A percentile compares a stretch with the other conserved stretches of the same genome.
Evolutionary conservation across 2,888 invertebrate species (phyloP).

Genomic region (Drosophila lutescens): DNA sequence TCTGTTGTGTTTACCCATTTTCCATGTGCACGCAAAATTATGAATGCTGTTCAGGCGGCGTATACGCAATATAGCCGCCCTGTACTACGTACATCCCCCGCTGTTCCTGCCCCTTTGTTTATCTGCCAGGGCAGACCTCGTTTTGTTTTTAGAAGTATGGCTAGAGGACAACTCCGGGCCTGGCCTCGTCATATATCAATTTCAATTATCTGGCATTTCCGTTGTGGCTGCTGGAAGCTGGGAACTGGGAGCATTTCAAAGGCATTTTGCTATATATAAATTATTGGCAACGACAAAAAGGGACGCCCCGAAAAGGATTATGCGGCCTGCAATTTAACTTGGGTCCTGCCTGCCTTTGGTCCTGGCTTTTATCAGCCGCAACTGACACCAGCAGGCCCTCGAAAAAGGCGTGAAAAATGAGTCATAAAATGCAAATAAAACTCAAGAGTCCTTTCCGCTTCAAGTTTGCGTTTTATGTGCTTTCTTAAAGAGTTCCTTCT

Average conservation of each 20-base stretch:
- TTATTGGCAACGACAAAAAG: constrained; percentile 70
- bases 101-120: constrained; percentile 52
- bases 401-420: constrained; percentile 74
- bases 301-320: constrained; percentile 75
- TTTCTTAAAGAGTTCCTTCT: constrained; percentile 23
- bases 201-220: constrained; percentile 72
- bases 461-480: constrained; percentile 49
- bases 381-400: constrained; percentile 60
- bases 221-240: constrained; percentile 3
- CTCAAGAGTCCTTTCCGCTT: constrained; percentile 67
- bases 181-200: constrained; percentile 74
- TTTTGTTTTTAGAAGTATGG: constrained; percentile 49
- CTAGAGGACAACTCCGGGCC: constrained; percentile 50
- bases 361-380: constrained; percentile 74
- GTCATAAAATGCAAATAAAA: constrained; percentile 80
- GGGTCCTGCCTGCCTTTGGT: constrained; percentile 22
- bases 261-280: constrained; percentile 69
- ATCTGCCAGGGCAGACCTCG: constrained; percentile 59
- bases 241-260: constrained; percentile 24
- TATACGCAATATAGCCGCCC: constrained; percentile 70
- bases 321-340: constrained; percentile 62
- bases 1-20: constrained; percentile 70
- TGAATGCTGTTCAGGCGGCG: constrained; percentile 66
- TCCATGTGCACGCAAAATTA: constrained; percentile 64
- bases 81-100: not conserved